Percentiles rank a stretch among this genome's conserved stretches.
These are phyloP conservation scores for Thalassaphorura encarpata DNA, from an alignment of 1,140 invertebrate genomes.

Conservation along the genomic window DNA sequence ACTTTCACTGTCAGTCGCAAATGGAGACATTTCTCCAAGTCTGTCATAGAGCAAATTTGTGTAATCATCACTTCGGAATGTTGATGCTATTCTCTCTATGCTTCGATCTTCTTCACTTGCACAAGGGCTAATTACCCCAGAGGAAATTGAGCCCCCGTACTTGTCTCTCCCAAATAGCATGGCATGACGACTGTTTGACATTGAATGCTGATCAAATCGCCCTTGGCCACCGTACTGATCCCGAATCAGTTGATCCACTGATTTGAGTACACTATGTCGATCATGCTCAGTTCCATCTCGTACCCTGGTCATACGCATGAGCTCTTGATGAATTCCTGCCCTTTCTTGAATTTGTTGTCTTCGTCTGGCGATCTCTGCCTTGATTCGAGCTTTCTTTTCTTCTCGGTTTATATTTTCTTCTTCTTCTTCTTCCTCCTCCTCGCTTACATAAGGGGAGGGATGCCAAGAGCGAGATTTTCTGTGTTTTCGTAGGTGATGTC, in stretches of 20 bases:
- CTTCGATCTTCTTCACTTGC: conserved; percentile 43
- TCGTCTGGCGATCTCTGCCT: conserved; percentile 52
- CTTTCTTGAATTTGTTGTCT: conserved; percentile 53
- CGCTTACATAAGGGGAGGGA: conserved; percentile 47
- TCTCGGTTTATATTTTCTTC: conserved; percentile 45
- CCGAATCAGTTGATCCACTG: conserved; percentile 45
- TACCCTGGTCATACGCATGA: conserved; percentile 44
- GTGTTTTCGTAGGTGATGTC: conserved; percentile 34
- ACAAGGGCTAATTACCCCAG: conserved; percentile 28
- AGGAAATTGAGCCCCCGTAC: background rate
- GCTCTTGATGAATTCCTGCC: conserved; percentile 47
- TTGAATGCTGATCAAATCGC: conserved; percentile 8
- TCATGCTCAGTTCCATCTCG: conserved; percentile 36
- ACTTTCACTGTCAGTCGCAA: conserved; percentile 38
- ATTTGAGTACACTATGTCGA: conserved; percentile 41
- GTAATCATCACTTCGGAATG: conserved; percentile 44
- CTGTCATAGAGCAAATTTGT: conserved; percentile 38
- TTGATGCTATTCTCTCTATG: conserved; percentile 45
- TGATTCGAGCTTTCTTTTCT: conserved; percentile 51
- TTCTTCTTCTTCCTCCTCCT: conserved; percentile 42
- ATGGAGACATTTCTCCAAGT: conserved; percentile 41
- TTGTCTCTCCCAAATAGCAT: conserved; percentile 10
- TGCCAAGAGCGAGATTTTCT: conserved; percentile 49
- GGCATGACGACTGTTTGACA: conserved; percentile 20
- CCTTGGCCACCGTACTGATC: conserved; percentile 33